Conservation (phyloP, 2,888 invertebrate genomes). For the Diplolepis rosae region DNA sequence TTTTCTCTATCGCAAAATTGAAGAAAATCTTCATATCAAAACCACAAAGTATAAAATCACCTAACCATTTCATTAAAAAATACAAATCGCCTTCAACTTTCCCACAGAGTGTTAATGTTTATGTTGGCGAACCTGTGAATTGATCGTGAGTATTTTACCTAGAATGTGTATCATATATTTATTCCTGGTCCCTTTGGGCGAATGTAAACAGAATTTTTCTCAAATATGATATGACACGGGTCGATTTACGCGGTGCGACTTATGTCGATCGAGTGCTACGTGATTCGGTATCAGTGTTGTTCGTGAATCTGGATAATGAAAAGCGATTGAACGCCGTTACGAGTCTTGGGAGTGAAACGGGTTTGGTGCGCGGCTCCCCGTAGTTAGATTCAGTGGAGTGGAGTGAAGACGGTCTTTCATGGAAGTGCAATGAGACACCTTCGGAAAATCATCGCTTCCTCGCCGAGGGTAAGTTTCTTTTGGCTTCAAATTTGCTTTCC, state of each 20-base stretch:
- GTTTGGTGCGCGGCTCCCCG: slow-evolving; percentile 46
- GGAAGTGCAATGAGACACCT: slow-evolving; percentile 55
- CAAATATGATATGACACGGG: slow-evolving; percentile 61
- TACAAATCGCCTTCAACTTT: background rate
- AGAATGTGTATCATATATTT: slow-evolving; percentile 55
- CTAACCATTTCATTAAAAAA: background rate
- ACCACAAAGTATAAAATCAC: background rate
- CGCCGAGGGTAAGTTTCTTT: slow-evolving; percentile 49
- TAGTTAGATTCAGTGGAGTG: slow-evolving; percentile 43
- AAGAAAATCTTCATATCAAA: too few species aligned
- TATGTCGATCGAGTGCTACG: slow-evolving; percentile 43
- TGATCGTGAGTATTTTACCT: slow-evolving; percentile 64
- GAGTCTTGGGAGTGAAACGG: slow-evolving; percentile 33
- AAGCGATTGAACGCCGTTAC: slow-evolving; percentile 45
- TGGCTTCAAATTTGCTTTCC: background rate
- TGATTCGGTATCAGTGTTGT: slow-evolving; percentile 38
- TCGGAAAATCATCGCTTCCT: slow-evolving; percentile 43
- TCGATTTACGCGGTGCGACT: slow-evolving; percentile 52
- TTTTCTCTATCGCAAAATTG: background rate
- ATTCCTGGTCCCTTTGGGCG: slow-evolving; percentile 49
- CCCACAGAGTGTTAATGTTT: background rate
- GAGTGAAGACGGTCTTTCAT: slow-evolving; percentile 48
- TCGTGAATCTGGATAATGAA: slow-evolving; percentile 35
- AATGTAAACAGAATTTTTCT: slow-evolving; percentile 67
- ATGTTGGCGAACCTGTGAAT: slow-evolving; percentile 64